Percentiles rank a stretch among this genome's conserved stretches.
Evolutionary conservation across 2,797 vertebrate species (phyloP).

Genomic region (Rhabdophis nuchalis): DNA sequence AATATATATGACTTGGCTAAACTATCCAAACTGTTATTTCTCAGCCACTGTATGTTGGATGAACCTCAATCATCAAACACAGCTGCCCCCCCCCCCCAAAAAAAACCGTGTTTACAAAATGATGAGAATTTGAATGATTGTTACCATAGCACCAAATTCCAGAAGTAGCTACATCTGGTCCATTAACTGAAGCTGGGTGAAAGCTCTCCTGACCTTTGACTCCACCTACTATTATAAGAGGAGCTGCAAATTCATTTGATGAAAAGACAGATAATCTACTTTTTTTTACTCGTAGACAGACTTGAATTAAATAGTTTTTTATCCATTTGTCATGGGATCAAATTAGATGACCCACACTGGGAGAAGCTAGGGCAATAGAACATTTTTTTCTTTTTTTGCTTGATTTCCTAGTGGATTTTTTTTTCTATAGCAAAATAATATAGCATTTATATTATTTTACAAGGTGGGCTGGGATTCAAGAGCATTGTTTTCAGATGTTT

Average conservation of each 20-base stretch:
- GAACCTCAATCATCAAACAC: not conserved
- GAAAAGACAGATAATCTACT: not conserved
- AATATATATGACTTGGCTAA: not conserved
- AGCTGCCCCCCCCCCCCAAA: not conserved
- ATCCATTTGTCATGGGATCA: not conserved
- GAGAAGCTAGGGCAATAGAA: not conserved
- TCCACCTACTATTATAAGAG: not conserved
- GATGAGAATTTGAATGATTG: not conserved
- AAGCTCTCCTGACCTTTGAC: not conserved
- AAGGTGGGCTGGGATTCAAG: not conserved
- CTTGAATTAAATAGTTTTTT: not conserved
- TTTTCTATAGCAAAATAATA: not conserved
- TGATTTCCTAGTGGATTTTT: not conserved
- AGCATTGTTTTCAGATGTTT: not conserved
- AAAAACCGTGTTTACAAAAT: not conserved
- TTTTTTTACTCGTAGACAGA: not conserved
- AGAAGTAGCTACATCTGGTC: not conserved
- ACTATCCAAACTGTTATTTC: not conserved
- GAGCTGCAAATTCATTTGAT: not conserved
- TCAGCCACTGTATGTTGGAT: not conserved
- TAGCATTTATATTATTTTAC: not conserved
- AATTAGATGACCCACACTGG: not conserved
- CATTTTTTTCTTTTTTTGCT: not conserved
- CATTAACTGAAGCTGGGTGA: not conserved
- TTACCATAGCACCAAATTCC: not conserved